These are phyloP conservation scores for Chironex yamaguchii DNA, from an alignment of 30 jellyfish, hydroid and myxozoan genomes.

Conservation along the genomic window DNA sequence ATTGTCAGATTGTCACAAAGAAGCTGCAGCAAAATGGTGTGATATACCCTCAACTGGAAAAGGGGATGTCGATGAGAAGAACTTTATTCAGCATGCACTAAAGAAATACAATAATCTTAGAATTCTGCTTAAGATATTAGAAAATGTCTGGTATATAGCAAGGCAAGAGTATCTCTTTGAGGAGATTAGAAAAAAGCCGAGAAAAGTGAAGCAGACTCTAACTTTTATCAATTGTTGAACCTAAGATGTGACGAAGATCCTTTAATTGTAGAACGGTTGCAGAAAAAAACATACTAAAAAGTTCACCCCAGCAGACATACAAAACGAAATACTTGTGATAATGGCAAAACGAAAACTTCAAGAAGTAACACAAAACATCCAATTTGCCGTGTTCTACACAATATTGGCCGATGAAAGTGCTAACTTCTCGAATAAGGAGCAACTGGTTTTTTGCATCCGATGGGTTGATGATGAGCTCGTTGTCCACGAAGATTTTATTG, in stretches of 20 bases:
- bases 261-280: conserved; percentile 72
- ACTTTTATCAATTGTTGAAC: conserved; percentile 61
- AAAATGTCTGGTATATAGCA: conserved; percentile 8
- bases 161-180: conserved; percentile 43
- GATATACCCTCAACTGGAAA: background rate
- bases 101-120: background rate
- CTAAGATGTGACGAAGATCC: conserved; percentile 77
- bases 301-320: conserved; percentile 62
- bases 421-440: conserved; percentile 72
- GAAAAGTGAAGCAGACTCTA: conserved; percentile 66
- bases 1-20: conserved; percentile 43
- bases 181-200: conserved; percentile 43
- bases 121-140: background rate
- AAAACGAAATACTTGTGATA: conserved; percentile 62
- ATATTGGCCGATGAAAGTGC: conserved; percentile 70
- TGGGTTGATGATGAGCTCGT: conserved; percentile 62
- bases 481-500: conserved; percentile 64
- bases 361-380: conserved; percentile 46
- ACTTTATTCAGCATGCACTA: conserved; percentile 14
- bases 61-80: conserved; percentile 28
- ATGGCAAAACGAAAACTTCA: conserved; percentile 54
- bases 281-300: conserved; percentile 54
- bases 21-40: conserved; percentile 13
- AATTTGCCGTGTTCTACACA: conserved; percentile 30
- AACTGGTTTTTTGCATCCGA: conserved; percentile 47